Evolutionary conservation across 2,888 invertebrate species (phyloP).

Genomic region (Stratiomys singularior): DNA sequence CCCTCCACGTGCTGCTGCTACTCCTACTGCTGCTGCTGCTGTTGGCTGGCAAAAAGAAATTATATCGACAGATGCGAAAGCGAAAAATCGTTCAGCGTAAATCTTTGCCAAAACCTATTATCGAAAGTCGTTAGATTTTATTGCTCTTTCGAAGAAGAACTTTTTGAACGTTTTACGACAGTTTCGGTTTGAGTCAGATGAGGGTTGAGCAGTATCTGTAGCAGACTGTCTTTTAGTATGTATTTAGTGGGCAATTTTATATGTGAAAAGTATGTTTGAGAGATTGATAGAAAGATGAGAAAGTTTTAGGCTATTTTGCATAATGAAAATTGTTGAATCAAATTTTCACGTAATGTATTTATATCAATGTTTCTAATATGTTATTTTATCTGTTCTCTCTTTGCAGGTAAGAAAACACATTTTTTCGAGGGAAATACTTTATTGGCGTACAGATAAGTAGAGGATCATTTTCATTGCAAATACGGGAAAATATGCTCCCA

Average conservation of each 20-base stretch:
- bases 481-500: too few species aligned
- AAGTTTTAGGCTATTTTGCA: slow-evolving; percentile 10
- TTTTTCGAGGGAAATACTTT: neutral
- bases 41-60: neutral
- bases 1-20: too few species aligned
- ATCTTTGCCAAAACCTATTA: slow-evolving; percentile 44
- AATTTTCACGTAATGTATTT: slow-evolving; percentile 10
- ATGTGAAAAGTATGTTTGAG: neutral
- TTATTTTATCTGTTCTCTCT: neutral
- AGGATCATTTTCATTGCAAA: neutral
- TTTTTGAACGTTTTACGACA: slow-evolving; percentile 38
- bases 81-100: slow-evolving; percentile 41
- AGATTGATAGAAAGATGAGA: neutral
- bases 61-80: slow-evolving; percentile 39
- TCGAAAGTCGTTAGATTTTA: slow-evolving; percentile 43
- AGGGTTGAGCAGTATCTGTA: neutral
- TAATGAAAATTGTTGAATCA: slow-evolving; percentile 1
- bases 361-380: slow-evolving; percentile 19
- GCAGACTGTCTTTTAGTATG: slow-evolving; percentile 9
- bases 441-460: neutral
- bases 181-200: neutral
- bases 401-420: slow-evolving; percentile 14
- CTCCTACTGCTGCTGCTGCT: too few species aligned
- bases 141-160: slow-evolving; percentile 32
- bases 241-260: slow-evolving; percentile 7